These are phyloP conservation scores for Micoletzkya japonica DNA, from an alignment of 2,888 invertebrate genomes.

Conservation along the genomic window DNA sequence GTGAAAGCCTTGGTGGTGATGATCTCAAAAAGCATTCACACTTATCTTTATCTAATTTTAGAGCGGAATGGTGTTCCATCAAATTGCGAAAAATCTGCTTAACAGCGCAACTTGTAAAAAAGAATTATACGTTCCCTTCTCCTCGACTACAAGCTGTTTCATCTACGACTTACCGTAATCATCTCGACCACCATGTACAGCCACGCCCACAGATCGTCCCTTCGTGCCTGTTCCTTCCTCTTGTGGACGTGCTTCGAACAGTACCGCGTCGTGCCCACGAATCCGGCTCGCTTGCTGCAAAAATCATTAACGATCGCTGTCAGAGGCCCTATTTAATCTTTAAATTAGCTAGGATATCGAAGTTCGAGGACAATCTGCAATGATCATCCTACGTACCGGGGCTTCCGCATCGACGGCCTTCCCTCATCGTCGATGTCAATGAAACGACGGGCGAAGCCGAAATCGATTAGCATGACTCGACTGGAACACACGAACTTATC, in stretches of 20 bases:
- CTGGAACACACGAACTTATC: constrained; percentile 1
- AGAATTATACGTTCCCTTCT: no score
- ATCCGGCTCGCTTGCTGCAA: constrained; percentile 21
- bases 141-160: no score
- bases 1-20: no score
- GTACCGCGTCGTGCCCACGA: constrained; percentile 30
- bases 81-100: no score
- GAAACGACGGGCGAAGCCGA: constrained; percentile 39
- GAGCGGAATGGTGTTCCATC: no score
- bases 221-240: constrained; percentile 49
- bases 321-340: no score
- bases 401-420: not conserved
- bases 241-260: constrained; percentile 35
- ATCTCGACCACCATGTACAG: constrained; percentile 53
- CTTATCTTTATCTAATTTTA: no score
- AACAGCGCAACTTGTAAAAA: no score
- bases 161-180: constrained; percentile 28
- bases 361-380: not conserved
- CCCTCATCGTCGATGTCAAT: not conserved
- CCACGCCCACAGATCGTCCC: constrained; percentile 56
- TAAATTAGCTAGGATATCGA: no score
- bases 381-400: not conserved
- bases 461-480: constrained; percentile 35
- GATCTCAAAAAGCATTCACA: no score
- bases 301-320: not conserved